Evolutionary conservation across 2,113 vertebrate species (phyloP).

Genomic region (Oreochromis niloticus): DNA sequence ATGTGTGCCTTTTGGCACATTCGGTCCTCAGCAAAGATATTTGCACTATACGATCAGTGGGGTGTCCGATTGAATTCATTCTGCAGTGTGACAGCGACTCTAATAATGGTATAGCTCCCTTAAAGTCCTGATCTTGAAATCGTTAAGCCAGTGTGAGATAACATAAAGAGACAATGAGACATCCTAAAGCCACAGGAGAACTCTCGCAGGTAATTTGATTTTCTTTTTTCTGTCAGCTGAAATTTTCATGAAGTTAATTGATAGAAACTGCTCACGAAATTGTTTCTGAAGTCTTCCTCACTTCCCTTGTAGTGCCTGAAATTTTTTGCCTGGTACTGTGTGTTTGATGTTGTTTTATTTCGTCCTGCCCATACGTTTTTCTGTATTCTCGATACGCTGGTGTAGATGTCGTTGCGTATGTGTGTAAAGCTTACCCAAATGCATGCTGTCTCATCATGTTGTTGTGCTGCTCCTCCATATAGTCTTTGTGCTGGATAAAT

Average conservation of each 20-base stretch:
- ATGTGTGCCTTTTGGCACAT: background rate
- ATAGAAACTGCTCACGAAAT: background rate
- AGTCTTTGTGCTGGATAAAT: conserved; percentile 26
- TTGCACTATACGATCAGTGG: background rate
- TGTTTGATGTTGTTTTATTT: background rate
- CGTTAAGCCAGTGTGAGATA: background rate
- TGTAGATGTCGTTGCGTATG: background rate
- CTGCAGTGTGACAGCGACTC: background rate
- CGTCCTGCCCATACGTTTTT: background rate
- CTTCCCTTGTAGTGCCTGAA: background rate
- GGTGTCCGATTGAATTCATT: background rate
- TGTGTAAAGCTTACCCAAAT: background rate
- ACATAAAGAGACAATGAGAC: background rate
- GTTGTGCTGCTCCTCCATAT: background rate
- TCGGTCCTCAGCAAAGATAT: background rate
- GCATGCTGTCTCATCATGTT: conserved; percentile 6
- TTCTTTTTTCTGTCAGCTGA: background rate
- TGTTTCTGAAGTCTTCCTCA: background rate
- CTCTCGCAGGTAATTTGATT: background rate
- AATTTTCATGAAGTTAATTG: background rate
- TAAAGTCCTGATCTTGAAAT: background rate
- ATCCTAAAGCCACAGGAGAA: background rate
- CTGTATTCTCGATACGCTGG: background rate
- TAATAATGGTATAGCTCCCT: background rate
- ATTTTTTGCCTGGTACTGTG: background rate